A percentile compares a stretch with the other conserved stretches of the same genome.
phyloP scores from a whole-genome alignment of 2,113 vertebrate genomes.

The Haplochromis burtoni region DNA sequence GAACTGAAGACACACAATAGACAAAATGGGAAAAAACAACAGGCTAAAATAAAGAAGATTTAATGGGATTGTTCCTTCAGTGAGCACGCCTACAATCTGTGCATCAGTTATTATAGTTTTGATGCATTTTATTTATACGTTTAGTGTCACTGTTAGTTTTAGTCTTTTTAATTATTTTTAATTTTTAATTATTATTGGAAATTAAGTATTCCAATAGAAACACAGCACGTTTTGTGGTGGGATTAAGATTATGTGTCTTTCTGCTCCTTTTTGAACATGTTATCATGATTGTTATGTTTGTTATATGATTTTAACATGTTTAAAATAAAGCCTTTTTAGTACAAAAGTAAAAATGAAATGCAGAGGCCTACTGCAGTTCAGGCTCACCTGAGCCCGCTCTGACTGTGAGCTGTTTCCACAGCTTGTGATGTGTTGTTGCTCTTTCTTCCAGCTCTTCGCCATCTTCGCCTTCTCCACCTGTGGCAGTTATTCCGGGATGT shows the following conservation, averaged over 20 bases:
- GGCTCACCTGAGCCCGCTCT: background rate
- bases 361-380: background rate
- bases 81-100: background rate
- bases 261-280: background rate
- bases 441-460: slow-evolving; percentile 75
- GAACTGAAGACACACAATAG: background rate
- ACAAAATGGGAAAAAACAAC: background rate
- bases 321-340: background rate
- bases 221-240: accelerated
- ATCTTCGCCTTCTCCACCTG: slow-evolving; percentile 90
- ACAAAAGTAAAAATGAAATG: background rate
- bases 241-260: background rate
- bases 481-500: slow-evolving; percentile 81
- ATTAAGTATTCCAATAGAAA: accelerated
- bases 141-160: background rate
- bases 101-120: background rate
- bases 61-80: background rate
- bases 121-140: background rate
- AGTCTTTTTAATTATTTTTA: background rate
- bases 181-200: accelerated
- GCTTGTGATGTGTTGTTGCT: background rate
- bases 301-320: background rate
- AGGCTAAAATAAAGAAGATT: background rate
- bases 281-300: background rate
- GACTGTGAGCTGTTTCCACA: background rate